These are phyloP conservation scores for Chlamydotis undulata DNA, from an alignment of 2,113 vertebrate genomes.

Conservation along the genomic window DNA sequence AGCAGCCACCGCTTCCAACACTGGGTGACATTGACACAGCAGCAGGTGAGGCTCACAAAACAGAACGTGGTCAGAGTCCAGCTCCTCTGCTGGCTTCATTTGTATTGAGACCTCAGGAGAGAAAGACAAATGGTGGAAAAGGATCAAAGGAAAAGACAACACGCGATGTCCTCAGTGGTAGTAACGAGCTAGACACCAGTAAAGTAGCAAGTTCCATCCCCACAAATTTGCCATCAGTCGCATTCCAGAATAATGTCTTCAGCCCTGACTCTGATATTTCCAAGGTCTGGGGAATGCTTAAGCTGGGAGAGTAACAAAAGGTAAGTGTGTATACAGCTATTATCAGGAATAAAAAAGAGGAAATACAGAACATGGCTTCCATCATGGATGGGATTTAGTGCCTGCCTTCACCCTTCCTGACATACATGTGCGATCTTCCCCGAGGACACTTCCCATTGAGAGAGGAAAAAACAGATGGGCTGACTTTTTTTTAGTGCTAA, in stretches of 20 bases:
- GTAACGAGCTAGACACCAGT: background rate
- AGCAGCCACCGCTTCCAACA: background rate
- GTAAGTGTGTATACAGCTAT: background rate
- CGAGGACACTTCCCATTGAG: background rate
- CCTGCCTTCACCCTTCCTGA: background rate
- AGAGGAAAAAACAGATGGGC: background rate
- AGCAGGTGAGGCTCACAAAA: background rate
- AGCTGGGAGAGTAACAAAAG: background rate
- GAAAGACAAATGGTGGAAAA: background rate
- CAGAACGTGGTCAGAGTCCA: background rate
- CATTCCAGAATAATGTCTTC: background rate
- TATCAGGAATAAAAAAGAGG: background rate
- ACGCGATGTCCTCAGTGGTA: fast-evolving
- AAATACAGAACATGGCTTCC: background rate
- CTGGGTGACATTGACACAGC: background rate
- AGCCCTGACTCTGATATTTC: background rate
- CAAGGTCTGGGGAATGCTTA: background rate
- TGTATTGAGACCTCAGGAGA: background rate
- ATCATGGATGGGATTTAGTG: background rate
- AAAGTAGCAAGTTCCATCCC: background rate
- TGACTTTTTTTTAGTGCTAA: background rate
- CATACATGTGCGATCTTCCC: background rate
- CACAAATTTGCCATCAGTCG: background rate
- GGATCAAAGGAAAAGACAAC: background rate
- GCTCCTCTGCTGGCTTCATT: background rate